Base-by-base conservation (phyloP, 2,888 invertebrate species). In the Chorisops tibialis region DNA sequence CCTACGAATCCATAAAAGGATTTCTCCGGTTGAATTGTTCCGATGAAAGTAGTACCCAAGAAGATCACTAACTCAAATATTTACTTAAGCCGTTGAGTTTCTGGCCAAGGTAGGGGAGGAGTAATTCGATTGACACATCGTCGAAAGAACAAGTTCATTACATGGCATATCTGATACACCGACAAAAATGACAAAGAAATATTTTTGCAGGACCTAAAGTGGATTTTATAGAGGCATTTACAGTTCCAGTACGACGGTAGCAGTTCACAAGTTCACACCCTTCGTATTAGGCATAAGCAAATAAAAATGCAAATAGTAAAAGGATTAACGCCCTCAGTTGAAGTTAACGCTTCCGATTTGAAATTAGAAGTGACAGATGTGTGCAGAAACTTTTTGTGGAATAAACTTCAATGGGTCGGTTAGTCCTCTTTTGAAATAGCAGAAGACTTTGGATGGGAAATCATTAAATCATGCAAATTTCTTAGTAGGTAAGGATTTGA, bases 301-400 rank as follows among this genome's bases (percentile, higher is more conserved):
- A 56, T 56, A 56, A 50, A 60, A 49, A 60, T 60, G 60, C 39
- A 60, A 60, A 60, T 60, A 30, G 41, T 60, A 60, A 60, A 49
- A 30, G 50, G 60, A 60, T 60, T 60, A 60, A 41, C 60, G 16
- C 50, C 18, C 50, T 39, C 41, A 14, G 19, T 18, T 12, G 4
- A 16, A 47, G 1, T 2, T 2, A 3, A 7, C 12, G 6, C 41
- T 7, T 30, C 30, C 30, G 14, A 18, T 48, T 48, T 30, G 49
- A 9, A 12, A 48, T 14, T 30, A 12, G 49, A 35, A 35, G 30
- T 50, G 14, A 30, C 30, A 30, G 30, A 30, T 30, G 30, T 30
- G 3, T 30, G 30, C 9, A 7, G 30, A 30, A 30, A 5, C 30
- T 30, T 1, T 30, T 30, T 9, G 30, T 2, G 30, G 30, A 30